Evolutionary conservation across 1,140 invertebrate genomes (phyloP).

Genomic region (Chelonus insularis): DNA sequence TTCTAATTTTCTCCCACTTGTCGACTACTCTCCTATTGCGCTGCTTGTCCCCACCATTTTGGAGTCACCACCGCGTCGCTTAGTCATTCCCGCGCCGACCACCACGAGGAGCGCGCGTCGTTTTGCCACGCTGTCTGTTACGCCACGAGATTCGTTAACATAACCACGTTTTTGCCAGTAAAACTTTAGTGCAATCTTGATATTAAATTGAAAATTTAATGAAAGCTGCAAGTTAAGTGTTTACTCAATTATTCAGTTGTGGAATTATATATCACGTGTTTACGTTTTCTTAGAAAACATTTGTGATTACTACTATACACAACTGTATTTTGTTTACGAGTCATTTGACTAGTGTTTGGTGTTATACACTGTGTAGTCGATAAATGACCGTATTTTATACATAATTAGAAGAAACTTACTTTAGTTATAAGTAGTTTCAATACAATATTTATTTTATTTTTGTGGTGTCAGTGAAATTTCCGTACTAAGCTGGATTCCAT

Average conservation of each 20-base stretch:
- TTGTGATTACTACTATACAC: too few species aligned
- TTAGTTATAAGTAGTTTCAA: slow-evolving; percentile 2
- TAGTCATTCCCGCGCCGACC: slow-evolving; percentile 51
- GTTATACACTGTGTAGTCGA: too few species aligned
- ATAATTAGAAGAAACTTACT: background rate
- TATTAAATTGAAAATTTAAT: background rate
- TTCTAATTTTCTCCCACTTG: background rate
- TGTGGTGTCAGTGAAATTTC: slow-evolving; percentile 33
- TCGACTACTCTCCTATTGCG: slow-evolving; percentile 8
- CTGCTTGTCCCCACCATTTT: slow-evolving; percentile 21
- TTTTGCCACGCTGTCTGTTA: slow-evolving; percentile 32
- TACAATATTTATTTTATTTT: slow-evolving; percentile 22
- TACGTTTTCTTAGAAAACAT: too few species aligned
- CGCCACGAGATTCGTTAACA: slow-evolving; percentile 34
- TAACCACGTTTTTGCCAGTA: slow-evolving; percentile 3
- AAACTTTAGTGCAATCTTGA: background rate
- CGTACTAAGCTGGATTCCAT: slow-evolving; percentile 52
- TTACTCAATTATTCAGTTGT: too few species aligned
- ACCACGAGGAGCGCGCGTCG: slow-evolving; percentile 43
- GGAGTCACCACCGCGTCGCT: slow-evolving; percentile 34
- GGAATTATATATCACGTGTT: too few species aligned
- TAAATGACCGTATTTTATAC: background rate
- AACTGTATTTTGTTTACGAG: too few species aligned
- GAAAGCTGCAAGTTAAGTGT: too few species aligned
- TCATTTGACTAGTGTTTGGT: too few species aligned